Conservation (phyloP, 2,888 invertebrate genomes). For the Hirtodrosophila confusa region DNA sequence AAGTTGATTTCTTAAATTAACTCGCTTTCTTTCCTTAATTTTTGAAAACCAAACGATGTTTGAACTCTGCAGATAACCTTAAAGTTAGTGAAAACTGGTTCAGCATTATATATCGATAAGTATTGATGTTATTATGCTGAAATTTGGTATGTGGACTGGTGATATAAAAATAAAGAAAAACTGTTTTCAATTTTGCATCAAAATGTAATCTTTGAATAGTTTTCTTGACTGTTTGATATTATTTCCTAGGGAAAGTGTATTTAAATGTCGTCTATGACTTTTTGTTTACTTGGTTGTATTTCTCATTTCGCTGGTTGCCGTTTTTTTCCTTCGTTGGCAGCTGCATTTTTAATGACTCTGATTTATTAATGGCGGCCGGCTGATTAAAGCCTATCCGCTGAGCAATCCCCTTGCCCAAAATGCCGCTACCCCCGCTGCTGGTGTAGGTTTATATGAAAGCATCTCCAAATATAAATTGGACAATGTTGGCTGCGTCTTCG, state of each 20-base stretch:
- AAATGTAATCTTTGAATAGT: too few relatives aligned
- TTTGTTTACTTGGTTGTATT: constrained; percentile 8
- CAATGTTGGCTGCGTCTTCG: constrained; percentile 63
- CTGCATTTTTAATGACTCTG: constrained; percentile 84
- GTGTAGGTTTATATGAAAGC: constrained; percentile 27
- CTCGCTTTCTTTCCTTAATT: too few relatives aligned
- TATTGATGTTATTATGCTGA: too few relatives aligned
- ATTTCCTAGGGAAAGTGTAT: constrained; percentile 21
- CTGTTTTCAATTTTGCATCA: too few relatives aligned
- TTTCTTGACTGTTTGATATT: too few relatives aligned
- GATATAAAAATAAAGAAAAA: too few relatives aligned
- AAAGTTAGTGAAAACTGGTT: too few relatives aligned
- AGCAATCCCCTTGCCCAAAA: constrained; percentile 11
- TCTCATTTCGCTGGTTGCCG: constrained; percentile 50
- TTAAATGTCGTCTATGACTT: not conserved
- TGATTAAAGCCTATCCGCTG: constrained; percentile 80
- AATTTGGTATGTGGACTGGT: too few relatives aligned
- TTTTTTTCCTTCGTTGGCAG: constrained; percentile 59
- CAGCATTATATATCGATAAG: too few relatives aligned
- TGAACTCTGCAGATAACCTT: too few relatives aligned
- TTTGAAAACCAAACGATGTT: too few relatives aligned
- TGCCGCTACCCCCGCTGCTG: not conserved
- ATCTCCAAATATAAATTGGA: constrained; percentile 70
- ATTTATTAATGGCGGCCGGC: constrained; percentile 83
- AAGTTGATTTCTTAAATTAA: too few relatives aligned